phyloP scores from a whole-genome alignment of 2,888 invertebrate genomes.

The Cordilura impudica region DNA sequence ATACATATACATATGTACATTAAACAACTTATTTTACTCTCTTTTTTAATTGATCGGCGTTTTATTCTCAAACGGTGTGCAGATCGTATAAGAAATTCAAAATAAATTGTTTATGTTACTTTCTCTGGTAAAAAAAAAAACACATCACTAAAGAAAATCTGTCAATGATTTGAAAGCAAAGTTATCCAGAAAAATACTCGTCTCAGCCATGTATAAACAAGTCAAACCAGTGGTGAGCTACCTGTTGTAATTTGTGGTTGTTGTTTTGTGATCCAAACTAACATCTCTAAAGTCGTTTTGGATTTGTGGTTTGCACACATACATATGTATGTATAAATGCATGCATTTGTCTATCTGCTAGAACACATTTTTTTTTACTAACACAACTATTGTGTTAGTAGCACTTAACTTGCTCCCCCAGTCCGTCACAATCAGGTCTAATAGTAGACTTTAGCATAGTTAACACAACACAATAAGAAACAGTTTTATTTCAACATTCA shows the following conservation, averaged over 20 bases:
- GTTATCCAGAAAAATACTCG: not conserved
- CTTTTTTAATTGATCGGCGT: too few relatives aligned
- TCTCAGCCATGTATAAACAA: constrained; percentile 26
- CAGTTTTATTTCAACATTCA: constrained; percentile 57
- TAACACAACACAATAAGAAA: constrained; percentile 36
- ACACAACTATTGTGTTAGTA: not conserved
- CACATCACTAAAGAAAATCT: not conserved
- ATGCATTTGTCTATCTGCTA: not conserved
- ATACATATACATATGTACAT: too few relatives aligned
- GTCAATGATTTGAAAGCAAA: not conserved
- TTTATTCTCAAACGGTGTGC: too few relatives aligned
- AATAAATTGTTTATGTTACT: constrained; percentile 7
- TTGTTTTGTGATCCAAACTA: not conserved
- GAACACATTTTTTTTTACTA: constrained; percentile 13
- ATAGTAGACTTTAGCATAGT: constrained; percentile 29
- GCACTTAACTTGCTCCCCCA: constrained; percentile 31
- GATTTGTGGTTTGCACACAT: constrained; percentile 19
- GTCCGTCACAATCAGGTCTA: constrained; percentile 37
- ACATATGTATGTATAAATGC: not conserved
- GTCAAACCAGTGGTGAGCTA: constrained; percentile 41
- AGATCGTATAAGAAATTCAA: not conserved
- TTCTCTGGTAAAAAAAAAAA: not conserved
- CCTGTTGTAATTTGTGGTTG: constrained; percentile 28
- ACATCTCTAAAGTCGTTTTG: not conserved
- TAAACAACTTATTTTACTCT: not conserved